These are phyloP conservation scores for Sphecodes monilicornis DNA, from an alignment of 2,888 invertebrate genomes.

Conservation along the genomic window DNA sequence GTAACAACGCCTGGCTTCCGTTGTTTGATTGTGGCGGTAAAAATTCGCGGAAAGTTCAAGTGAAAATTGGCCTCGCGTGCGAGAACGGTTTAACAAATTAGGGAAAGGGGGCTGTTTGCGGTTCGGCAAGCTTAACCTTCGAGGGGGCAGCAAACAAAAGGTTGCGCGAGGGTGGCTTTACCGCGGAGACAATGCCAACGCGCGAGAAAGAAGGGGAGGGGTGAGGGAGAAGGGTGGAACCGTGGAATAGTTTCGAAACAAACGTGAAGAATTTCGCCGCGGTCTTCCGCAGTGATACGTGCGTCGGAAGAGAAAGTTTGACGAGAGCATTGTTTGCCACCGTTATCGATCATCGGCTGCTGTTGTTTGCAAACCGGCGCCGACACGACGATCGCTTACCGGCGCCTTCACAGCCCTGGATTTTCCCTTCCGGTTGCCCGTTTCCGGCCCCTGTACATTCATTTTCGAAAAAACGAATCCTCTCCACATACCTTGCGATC, in stretches of 20 bases:
- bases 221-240: no score
- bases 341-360: conserved; percentile 46
- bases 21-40: neutral
- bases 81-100: neutral
- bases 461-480: conserved; percentile 19
- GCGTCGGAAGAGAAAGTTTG: conserved; percentile 41
- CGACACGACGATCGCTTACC: conserved; percentile 41
- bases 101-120: conserved; percentile 7
- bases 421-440: conserved; percentile 10
- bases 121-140: conserved; percentile 7
- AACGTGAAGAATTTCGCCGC: conserved; percentile 7
- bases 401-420: conserved; percentile 14
- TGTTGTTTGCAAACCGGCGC: conserved; percentile 42
- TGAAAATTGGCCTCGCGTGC: neutral
- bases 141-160: neutral
- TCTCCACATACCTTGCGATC: conserved; percentile 8
- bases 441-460: neutral
- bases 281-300: conserved; percentile 47
- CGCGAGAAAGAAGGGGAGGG: neutral
- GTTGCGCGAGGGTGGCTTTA: neutral
- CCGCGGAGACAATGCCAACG: neutral
- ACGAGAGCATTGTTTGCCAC: conserved; percentile 50
- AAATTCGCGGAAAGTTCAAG: neutral
- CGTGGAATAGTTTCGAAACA: conserved; percentile 28
- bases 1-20: neutral